These are phyloP conservation scores for Himalopsyche japonica DNA, from an alignment of 2,888 invertebrate genomes.

Conservation along the genomic window DNA sequence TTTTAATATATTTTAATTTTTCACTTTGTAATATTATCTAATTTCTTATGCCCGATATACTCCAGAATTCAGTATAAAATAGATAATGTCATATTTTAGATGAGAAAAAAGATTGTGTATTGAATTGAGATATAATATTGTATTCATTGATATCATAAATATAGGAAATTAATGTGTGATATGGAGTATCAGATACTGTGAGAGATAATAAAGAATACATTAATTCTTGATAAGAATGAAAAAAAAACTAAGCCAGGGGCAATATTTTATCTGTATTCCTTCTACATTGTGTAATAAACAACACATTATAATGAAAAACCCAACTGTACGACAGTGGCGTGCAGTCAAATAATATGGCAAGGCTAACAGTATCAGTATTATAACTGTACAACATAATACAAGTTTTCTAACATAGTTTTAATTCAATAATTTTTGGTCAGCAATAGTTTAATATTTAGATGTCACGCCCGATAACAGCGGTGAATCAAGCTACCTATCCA, in stretches of 20 bases:
- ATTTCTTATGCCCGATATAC: no score
- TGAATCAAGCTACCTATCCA: background rate
- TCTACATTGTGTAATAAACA: background rate
- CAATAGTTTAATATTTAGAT: background rate
- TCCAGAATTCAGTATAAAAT: no score
- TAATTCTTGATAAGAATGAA: background rate
- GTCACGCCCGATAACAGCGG: background rate
- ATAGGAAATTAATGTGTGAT: background rate
- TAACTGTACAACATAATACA: background rate
- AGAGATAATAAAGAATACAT: background rate
- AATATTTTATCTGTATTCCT: background rate
- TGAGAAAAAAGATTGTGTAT: no score
- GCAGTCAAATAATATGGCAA: background rate
- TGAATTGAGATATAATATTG: background rate
- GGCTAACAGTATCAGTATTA: background rate
- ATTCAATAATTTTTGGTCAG: background rate
- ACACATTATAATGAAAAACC: background rate
- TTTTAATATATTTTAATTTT: no score
- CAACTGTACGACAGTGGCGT: background rate
- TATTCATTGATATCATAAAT: background rate
- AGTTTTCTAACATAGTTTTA: background rate
- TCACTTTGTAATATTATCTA: no score
- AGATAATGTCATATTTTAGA: no score
- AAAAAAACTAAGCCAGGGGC: background rate
- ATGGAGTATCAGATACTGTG: background rate